A percentile compares a stretch with the other conserved stretches of the same genome.
phyloP scores from a whole-genome alignment of 2,888 invertebrate species.

The Netelia virgata region DNA sequence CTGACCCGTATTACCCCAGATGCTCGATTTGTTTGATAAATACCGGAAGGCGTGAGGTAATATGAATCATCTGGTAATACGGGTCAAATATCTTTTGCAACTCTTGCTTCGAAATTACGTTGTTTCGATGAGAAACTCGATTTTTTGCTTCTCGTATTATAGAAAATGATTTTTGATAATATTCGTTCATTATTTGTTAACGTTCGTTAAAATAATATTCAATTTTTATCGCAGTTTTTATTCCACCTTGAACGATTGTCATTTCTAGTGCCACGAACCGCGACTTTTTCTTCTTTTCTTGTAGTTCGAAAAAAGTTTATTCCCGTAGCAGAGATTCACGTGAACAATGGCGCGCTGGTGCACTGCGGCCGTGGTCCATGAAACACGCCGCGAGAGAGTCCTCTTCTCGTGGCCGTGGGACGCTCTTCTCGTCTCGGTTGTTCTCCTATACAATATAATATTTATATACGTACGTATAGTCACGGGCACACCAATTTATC shows the following conservation, averaged over 20 bases:
- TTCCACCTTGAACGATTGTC: conserved; percentile 30
- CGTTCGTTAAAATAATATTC: not conserved
- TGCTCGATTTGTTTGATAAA: conserved; percentile 10
- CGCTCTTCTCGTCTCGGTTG: conserved; percentile 31
- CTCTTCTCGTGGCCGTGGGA: conserved; percentile 18
- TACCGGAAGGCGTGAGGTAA: no score
- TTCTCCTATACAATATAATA: not conserved
- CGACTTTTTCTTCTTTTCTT: not conserved
- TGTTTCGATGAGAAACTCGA: no score
- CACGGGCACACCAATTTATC: not conserved
- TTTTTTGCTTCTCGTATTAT: not conserved
- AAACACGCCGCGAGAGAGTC: conserved; percentile 14
- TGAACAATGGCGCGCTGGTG: conserved; percentile 70
- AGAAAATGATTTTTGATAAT: not conserved
- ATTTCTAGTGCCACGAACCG: conserved; percentile 14
- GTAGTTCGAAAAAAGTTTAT: conserved; percentile 62
- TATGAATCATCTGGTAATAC: no score
- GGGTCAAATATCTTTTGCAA: no score
- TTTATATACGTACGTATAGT: not conserved
- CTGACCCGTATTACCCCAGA: not conserved
- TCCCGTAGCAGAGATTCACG: conserved; percentile 60
- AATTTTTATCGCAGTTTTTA: not conserved
- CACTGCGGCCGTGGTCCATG: conserved; percentile 67
- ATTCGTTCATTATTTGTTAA: not conserved
- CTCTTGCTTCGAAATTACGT: no score